Evolutionary conservation across 2,113 vertebrate species (phyloP).

Genomic region (Mirza zaza): DNA sequence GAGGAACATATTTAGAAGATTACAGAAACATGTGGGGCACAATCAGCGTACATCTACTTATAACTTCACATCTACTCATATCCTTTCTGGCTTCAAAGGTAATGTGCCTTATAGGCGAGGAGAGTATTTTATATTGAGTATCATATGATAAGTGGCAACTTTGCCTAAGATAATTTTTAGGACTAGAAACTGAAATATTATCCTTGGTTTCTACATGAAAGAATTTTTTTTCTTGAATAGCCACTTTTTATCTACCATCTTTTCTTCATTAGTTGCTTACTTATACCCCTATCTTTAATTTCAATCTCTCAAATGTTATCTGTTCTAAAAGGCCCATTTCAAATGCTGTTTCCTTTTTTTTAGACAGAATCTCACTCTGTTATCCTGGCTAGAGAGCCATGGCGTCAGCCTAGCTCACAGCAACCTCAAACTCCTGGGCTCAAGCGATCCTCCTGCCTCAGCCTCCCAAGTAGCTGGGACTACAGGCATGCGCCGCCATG

Average conservation of each 20-base stretch:
- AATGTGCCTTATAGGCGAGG: not conserved
- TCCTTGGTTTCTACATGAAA: not conserved
- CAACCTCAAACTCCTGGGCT: too few species aligned
- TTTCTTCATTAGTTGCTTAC: slow-evolving; percentile 7
- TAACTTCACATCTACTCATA: not conserved
- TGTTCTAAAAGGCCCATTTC: not conserved
- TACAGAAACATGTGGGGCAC: slow-evolving; percentile 55
- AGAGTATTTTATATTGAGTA: not conserved
- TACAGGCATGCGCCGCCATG: too few species aligned
- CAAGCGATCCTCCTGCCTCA: too few species aligned
- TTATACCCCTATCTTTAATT: not conserved
- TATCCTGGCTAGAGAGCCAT: too few species aligned
- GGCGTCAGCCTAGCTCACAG: too few species aligned
- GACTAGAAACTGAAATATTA: slow-evolving; percentile 28
- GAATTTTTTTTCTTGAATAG: not conserved
- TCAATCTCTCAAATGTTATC: not conserved
- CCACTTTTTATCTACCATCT: not conserved
- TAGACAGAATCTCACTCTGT: too few species aligned
- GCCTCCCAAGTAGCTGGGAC: too few species aligned
- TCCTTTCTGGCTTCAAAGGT: slow-evolving; percentile 5
- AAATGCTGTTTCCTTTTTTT: not conserved
- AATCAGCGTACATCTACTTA: not conserved
- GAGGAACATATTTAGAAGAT: slow-evolving; percentile 38
- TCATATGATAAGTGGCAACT: not conserved
- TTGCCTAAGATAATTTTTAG: not conserved